These are phyloP conservation scores for Callospermophilus lateralis DNA, from an alignment of 2,113 vertebrate genomes.

Conservation along the genomic window DNA sequence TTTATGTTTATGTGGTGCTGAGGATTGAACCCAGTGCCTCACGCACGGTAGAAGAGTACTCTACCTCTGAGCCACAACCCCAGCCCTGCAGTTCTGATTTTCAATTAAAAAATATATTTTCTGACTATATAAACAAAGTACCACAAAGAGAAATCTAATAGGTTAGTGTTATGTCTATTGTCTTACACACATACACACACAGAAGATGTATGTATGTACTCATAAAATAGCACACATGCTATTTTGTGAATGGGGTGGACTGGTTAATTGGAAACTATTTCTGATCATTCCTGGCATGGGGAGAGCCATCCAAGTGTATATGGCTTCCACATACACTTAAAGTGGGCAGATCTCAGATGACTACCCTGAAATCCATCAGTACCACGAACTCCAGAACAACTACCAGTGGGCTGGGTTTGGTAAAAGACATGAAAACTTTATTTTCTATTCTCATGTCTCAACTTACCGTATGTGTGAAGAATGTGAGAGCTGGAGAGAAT, in stretches of 20 bases:
- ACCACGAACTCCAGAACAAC: not conserved
- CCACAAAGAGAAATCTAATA: not conserved
- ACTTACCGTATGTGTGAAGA: not conserved
- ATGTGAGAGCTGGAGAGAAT: not conserved
- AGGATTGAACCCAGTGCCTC: no score
- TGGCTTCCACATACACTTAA: not conserved
- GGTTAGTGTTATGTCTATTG: not conserved
- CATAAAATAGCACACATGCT: not conserved
- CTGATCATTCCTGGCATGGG: not conserved
- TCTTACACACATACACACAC: not conserved
- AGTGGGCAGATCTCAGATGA: not conserved
- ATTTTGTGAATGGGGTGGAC: not conserved
- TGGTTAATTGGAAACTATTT: not conserved
- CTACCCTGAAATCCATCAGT: not conserved
- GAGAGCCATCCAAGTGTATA: no score
- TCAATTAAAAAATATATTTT: not conserved
- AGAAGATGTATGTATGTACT: not conserved
- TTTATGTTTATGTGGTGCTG: no score
- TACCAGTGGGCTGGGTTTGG: no score
- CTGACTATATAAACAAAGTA: not conserved
- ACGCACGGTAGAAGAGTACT: no score
- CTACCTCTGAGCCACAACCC: no score
- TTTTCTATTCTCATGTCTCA: not conserved
- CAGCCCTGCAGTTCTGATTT: not conserved
- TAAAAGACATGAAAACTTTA: not conserved